Conservation (phyloP, 2,797 vertebrate species). For the Phyllotis vaccarum region DNA sequence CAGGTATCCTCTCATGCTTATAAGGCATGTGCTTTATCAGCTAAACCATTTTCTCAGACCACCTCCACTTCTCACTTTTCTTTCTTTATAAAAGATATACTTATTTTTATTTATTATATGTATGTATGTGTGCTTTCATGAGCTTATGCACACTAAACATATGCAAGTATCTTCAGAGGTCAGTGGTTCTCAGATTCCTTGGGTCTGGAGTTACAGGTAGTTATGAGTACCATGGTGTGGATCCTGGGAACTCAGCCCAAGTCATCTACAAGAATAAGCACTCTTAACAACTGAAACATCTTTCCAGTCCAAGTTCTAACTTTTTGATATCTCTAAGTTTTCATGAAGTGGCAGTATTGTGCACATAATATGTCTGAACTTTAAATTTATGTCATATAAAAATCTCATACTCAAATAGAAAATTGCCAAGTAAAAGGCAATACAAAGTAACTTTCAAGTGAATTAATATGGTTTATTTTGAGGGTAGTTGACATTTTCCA, state of each 20-base stretch:
- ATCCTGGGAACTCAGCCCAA: neutral
- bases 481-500: slow-evolving; percentile 19
- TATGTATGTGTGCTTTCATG: neutral
- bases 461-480: slow-evolving; percentile 8
- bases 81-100: neutral
- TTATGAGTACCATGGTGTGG: neutral
- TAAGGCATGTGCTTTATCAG: neutral
- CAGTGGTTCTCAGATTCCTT: neutral
- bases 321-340: slow-evolving; percentile 16
- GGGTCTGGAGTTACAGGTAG: neutral
- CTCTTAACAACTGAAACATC: neutral
- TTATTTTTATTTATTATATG: neutral
- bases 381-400: slow-evolving; percentile 19
- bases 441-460: slow-evolving; percentile 23
- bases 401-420: slow-evolving; percentile 6
- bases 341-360: neutral
- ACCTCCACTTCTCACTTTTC: neutral
- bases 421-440: slow-evolving; percentile 1
- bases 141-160: neutral
- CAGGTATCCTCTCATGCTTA: neutral
- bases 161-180: neutral
- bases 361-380: neutral
- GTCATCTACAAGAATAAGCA: neutral
- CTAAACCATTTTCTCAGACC: neutral
- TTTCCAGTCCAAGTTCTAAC: neutral